Evolutionary conservation across 1,140 invertebrate species (phyloP).

Genomic region (Agrilus planipennis): DNA sequence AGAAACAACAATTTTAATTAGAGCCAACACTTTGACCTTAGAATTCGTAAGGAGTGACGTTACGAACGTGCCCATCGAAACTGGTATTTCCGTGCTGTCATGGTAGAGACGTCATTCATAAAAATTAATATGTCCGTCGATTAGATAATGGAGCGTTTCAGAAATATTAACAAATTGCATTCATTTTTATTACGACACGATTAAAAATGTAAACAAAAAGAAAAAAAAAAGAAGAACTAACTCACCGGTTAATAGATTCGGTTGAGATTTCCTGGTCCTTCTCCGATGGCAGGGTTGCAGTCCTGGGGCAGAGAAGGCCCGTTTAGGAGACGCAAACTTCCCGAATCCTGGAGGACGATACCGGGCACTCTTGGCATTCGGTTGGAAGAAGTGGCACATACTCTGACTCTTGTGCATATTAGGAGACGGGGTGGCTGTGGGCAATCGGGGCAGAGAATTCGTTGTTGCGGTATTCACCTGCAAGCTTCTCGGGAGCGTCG

Average conservation of each 20-base stretch:
- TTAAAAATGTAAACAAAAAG: too few relatives aligned
- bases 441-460: constrained; percentile 60
- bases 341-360: constrained; percentile 73
- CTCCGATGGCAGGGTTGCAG: constrained; percentile 46
- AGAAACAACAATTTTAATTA: too few relatives aligned
- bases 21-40: too few relatives aligned
- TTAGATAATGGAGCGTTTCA: too few relatives aligned
- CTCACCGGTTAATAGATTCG: constrained; percentile 43
- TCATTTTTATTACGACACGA: too few relatives aligned
- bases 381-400: constrained; percentile 46
- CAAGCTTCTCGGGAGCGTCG: constrained; percentile 52
- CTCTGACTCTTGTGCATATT: constrained; percentile 58
- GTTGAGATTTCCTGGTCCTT: constrained; percentile 41
- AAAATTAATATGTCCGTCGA: too few relatives aligned
- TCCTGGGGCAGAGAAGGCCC: constrained; percentile 59
- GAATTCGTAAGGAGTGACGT: too few relatives aligned
- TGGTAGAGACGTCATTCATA: too few relatives aligned
- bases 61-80: too few relatives aligned
- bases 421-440: constrained; percentile 36
- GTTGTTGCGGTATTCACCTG: constrained; percentile 49
- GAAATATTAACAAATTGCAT: too few relatives aligned
- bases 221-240: constrained; percentile 13
- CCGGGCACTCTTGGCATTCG: constrained; percentile 67
- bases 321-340: constrained; percentile 43
- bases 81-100: too few relatives aligned